These are phyloP conservation scores for Atta cephalotes DNA, from an alignment of 1,140 invertebrate species.

Conservation along the genomic window DNA sequence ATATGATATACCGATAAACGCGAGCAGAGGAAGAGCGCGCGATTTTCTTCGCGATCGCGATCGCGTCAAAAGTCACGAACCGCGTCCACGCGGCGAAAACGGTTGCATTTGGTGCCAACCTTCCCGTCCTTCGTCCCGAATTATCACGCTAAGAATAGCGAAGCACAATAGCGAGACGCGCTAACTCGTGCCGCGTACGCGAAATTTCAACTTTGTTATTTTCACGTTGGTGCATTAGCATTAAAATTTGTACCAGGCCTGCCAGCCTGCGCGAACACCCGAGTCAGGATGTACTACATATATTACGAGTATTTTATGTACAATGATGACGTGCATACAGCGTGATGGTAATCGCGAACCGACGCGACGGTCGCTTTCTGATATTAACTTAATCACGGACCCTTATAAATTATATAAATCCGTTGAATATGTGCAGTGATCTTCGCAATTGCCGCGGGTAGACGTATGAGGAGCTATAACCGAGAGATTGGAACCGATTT, in stretches of 20 bases:
- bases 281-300: constrained; percentile 14
- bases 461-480: neutral
- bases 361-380: neutral
- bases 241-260: neutral
- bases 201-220: constrained; percentile 61
- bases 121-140: constrained; percentile 55
- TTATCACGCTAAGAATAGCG: constrained; percentile 56
- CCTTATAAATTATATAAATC: constrained; percentile 35
- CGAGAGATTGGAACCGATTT: neutral
- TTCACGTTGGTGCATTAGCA: constrained; percentile 37
- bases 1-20: neutral
- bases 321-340: neutral
- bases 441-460: constrained; percentile 1
- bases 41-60: constrained; percentile 32
- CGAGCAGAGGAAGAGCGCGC: neutral
- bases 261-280: neutral
- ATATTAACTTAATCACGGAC: constrained; percentile 7
- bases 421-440: neutral
- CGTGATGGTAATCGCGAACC: neutral
- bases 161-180: constrained; percentile 46
- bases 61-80: constrained; percentile 56
- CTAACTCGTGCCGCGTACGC: constrained; percentile 5
- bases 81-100: constrained; percentile 30
- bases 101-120: constrained; percentile 54
- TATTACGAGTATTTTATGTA: constrained; percentile 43